Percentiles rank a stretch among this genome's conserved stretches.
phyloP scores from a whole-genome alignment of 1,140 invertebrate genomes.

The Neotoxoptera formosana region DNA sequence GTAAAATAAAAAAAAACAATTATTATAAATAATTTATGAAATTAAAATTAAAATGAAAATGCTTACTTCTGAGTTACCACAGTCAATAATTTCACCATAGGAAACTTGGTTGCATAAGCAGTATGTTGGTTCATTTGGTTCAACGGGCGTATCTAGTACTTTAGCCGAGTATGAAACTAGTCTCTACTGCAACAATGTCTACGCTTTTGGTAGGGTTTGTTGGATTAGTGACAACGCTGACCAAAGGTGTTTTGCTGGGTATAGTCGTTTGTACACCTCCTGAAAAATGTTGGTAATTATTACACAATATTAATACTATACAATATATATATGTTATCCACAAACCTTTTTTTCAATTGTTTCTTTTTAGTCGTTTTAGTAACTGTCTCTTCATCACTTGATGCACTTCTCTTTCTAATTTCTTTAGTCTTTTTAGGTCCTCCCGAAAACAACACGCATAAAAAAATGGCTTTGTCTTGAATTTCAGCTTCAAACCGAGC shows the following conservation, averaged over 20 bases:
- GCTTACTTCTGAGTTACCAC: constrained; percentile 91
- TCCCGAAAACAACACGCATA: constrained; percentile 58
- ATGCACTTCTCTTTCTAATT: constrained; percentile 71
- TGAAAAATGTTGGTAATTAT: constrained; percentile 41
- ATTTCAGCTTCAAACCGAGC: constrained; percentile 96
- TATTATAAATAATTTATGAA: too few species aligned
- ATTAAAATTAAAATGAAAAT: background rate
- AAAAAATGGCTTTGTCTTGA: constrained; percentile 81
- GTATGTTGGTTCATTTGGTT: constrained; percentile 99
- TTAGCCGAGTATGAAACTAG: constrained; percentile 69
- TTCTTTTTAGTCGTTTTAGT: constrained; percentile 71
- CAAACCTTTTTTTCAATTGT: constrained; percentile 70
- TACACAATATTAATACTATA: constrained; percentile 47
- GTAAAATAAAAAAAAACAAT: constrained; percentile 13
- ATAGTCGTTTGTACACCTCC: constrained; percentile 68
- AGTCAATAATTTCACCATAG: constrained; percentile 99
- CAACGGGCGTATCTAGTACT: constrained; percentile 94
- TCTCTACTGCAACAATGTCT: background rate
- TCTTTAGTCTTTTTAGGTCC: constrained; percentile 77
- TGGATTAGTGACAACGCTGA: constrained; percentile 15
- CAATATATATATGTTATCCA: constrained; percentile 59
- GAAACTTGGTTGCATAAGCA: constrained; percentile 98
- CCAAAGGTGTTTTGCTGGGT: constrained; percentile 60
- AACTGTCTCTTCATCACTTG: constrained; percentile 69
- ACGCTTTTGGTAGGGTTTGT: background rate